Evolutionary conservation across 2,113 vertebrate genomes (phyloP).

Genomic region (Crotalus viridis): DNA sequence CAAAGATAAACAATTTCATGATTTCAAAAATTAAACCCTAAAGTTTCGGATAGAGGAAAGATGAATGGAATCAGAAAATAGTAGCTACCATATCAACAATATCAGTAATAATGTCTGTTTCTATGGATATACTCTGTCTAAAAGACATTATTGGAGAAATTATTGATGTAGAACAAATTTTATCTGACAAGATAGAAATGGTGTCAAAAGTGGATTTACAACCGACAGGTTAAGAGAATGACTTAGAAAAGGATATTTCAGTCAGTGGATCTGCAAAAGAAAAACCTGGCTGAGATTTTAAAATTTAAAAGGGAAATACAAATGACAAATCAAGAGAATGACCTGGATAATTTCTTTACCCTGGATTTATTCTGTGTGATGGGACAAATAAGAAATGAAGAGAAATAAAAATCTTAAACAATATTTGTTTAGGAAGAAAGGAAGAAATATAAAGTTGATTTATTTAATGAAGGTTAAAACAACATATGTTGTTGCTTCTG

Average conservation of each 20-base stretch:
- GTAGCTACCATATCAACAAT: neutral
- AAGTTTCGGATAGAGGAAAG: neutral
- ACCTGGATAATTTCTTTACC: neutral
- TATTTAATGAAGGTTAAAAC: neutral
- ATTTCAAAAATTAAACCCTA: neutral
- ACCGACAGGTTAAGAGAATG: neutral
- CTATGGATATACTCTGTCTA: neutral
- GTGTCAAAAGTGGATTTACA: neutral
- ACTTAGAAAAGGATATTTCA: neutral
- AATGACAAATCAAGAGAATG: neutral
- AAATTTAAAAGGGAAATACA: neutral
- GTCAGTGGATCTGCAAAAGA: neutral
- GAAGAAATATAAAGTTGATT: neutral
- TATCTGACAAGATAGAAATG: neutral
- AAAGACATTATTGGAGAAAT: neutral
- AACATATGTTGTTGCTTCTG: neutral
- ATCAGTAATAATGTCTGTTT: neutral
- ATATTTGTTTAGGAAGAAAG: neutral
- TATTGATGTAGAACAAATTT: neutral
- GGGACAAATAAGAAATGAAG: neutral
- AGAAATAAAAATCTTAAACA: neutral
- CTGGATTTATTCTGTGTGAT: neutral
- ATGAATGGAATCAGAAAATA: neutral
- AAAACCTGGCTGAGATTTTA: neutral
- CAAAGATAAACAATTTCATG: neutral